A percentile compares a stretch with the other conserved stretches of the same genome.
These are phyloP conservation scores for Chrysochloris asiatica DNA, from an alignment of 2,113 vertebrate genomes.

Conservation along the genomic window DNA sequence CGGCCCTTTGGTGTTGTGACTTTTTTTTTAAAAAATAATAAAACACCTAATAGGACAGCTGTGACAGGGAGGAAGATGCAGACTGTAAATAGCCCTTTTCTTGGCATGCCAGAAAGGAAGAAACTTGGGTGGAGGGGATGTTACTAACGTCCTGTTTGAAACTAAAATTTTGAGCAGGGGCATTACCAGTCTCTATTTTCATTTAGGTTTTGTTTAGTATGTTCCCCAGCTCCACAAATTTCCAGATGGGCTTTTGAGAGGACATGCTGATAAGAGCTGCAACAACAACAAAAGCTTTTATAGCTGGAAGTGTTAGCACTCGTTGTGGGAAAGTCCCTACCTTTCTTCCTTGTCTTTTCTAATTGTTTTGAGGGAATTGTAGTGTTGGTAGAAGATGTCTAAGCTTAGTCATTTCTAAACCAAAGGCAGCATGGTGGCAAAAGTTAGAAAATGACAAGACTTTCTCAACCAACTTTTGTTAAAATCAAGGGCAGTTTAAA, in stretches of 20 bases:
- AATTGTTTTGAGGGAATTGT: slow-evolving; percentile 28
- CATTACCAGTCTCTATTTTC: not conserved
- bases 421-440: not conserved
- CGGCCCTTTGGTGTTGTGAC: too few relatives aligned
- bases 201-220: slow-evolving; percentile 10
- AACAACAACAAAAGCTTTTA: not conserved
- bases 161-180: slow-evolving; percentile 49
- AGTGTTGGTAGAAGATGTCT: not conserved
- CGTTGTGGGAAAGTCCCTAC: not conserved
- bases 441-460: not conserved
- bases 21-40: too few relatives aligned
- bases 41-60: too few relatives aligned
- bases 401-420: not conserved
- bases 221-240: not conserved
- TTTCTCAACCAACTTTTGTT: not conserved
- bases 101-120: slow-evolving; percentile 66
- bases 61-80: slow-evolving; percentile 60
- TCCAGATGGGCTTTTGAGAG: not conserved
- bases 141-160: slow-evolving; percentile 50
- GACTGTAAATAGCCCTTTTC: slow-evolving; percentile 70
- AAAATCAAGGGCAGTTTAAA: not conserved
- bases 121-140: slow-evolving; percentile 58
- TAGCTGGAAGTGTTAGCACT: not conserved
- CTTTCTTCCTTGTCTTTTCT: not conserved
- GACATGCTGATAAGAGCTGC: not conserved